Conservation (phyloP, 2,113 vertebrate genomes). For the Pitta sordida region DNA sequence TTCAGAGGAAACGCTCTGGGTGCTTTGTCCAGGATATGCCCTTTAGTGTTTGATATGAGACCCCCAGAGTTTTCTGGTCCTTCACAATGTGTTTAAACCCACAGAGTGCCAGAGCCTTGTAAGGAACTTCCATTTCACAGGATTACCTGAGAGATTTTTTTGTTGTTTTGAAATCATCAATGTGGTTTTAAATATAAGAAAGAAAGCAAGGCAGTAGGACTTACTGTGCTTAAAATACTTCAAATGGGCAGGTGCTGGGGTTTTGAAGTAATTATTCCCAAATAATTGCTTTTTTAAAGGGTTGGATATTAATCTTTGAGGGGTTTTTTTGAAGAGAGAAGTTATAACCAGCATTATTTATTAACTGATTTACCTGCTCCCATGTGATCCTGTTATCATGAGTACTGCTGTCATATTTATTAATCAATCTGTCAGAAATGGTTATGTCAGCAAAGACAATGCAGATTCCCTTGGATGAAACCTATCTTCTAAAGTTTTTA, state of each 20-base stretch:
- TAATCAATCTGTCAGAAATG: conserved; percentile 14
- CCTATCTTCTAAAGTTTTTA: background rate
- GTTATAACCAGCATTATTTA: background rate
- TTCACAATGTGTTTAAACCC: background rate
- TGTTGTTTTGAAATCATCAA: background rate
- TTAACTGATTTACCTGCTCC: background rate
- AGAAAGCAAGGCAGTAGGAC: background rate
- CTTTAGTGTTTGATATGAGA: background rate
- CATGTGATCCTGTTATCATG: background rate
- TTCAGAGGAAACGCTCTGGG: background rate
- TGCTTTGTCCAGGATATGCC: background rate
- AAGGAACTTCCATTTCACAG: background rate
- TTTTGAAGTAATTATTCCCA: background rate
- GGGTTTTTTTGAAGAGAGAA: background rate
- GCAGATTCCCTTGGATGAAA: background rate
- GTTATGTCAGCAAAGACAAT: background rate
- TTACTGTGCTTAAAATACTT: background rate
- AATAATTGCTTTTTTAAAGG: background rate
- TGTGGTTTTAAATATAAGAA: background rate
- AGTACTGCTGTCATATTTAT: background rate
- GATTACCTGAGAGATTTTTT: background rate
- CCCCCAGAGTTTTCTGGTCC: background rate
- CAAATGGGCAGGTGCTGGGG: background rate
- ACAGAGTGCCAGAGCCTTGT: background rate
- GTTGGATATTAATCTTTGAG: background rate